These are phyloP conservation scores for Drosophila bifasciata DNA, from an alignment of 1,140 invertebrate species.

Conservation along the genomic window DNA sequence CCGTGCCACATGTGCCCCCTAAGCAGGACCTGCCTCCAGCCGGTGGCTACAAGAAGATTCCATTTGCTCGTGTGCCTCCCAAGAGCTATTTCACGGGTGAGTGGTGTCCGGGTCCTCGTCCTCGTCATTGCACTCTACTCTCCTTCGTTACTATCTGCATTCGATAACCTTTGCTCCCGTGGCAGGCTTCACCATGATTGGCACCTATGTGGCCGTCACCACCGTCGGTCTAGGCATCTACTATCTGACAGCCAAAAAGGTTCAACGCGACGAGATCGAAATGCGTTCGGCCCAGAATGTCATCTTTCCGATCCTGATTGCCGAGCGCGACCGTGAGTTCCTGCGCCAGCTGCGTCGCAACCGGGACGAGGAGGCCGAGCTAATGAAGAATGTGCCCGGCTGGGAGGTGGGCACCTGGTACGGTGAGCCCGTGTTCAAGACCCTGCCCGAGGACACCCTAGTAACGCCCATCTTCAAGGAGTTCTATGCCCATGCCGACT, in stretches of 20 bases:
- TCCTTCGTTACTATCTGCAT: background rate
- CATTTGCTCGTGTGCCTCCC: constrained; percentile 89
- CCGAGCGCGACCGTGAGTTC: constrained; percentile 92
- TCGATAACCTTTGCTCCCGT: background rate
- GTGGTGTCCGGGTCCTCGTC: constrained; percentile 3
- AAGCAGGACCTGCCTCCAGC: constrained; percentile 94
- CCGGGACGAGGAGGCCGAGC: constrained; percentile 91
- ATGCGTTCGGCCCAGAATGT: constrained; percentile 90
- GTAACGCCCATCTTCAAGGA: constrained; percentile 88
- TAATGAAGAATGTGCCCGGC: constrained; percentile 94
- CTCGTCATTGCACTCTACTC: no score
- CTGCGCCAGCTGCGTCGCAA: constrained; percentile 92
- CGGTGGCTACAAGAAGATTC: constrained; percentile 92
- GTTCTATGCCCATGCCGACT: constrained; percentile 88
- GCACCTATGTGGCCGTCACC: constrained; percentile 87
- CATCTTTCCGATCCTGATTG: constrained; percentile 89
- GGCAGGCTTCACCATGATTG: constrained; percentile 86
- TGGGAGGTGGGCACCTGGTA: constrained; percentile 95
- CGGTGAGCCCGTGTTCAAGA: constrained; percentile 91
- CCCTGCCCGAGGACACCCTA: constrained; percentile 85
- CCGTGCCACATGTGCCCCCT: constrained; percentile 63
- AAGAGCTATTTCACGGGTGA: constrained; percentile 89
- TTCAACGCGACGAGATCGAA: constrained; percentile 88
- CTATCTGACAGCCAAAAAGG: constrained; percentile 85
- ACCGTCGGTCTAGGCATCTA: constrained; percentile 86